Conservation (phyloP, 92 coral and sea anemone species). For the Bergia puertoricense region DNA sequence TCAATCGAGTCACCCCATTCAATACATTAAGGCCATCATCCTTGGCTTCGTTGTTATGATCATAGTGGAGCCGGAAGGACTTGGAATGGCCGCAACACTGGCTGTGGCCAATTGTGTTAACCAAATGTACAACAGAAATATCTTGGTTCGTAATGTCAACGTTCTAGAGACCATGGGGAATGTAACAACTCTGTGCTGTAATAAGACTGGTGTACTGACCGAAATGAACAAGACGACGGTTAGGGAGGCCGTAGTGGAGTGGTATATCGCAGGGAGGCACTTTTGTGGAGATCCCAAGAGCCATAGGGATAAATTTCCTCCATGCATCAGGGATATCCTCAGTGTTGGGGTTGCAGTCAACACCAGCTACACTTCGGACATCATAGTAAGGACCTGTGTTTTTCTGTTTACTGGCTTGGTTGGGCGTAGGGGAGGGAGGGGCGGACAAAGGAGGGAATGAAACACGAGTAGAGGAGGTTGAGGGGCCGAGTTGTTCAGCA, state of each 20-base stretch:
- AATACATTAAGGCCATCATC: slow-evolving; percentile 77
- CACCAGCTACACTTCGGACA: slow-evolving; percentile 74
- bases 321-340: slow-evolving; percentile 49
- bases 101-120: slow-evolving; percentile 63
- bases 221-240: slow-evolving; percentile 70
- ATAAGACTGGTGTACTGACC: slow-evolving; percentile 84
- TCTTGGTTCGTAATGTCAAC: slow-evolving; percentile 78
- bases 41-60: slow-evolving; percentile 76
- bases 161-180: slow-evolving; percentile 79
- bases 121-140: slow-evolving; percentile 60
- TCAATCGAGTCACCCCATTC: slow-evolving; percentile 76
- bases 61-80: slow-evolving; percentile 84
- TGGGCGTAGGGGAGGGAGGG: background rate
- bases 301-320: slow-evolving; percentile 58
- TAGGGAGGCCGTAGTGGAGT: slow-evolving; percentile 72
- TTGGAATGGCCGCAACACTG: slow-evolving; percentile 77
- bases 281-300: slow-evolving; percentile 73
- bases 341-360: slow-evolving; percentile 70
- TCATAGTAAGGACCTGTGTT: slow-evolving; percentile 54
- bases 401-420: background rate
- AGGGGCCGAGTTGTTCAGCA: background rate
- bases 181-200: slow-evolving; percentile 75
- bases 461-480: background rate
- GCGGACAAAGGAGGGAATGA: background rate
- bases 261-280: slow-evolving; percentile 60